These are phyloP conservation scores for Petrocephalus microphthalmus DNA, from an alignment of 2,113 vertebrate genomes.

Conservation along the genomic window DNA sequence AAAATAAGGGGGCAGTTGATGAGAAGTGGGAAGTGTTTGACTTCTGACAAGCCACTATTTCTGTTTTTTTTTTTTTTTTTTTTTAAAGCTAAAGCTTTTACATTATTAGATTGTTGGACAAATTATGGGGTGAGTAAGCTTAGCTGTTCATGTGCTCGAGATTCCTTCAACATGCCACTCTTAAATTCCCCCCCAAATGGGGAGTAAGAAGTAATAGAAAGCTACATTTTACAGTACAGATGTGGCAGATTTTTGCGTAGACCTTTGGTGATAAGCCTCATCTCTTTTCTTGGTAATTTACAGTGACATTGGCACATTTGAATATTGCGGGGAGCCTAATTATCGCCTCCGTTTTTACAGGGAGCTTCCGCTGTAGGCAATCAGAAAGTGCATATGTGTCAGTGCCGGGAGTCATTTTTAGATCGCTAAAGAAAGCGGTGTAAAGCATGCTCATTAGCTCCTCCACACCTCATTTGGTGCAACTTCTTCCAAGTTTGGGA, in stretches of 20 bases:
- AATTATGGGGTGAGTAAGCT: not conserved
- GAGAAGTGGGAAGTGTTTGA: not conserved
- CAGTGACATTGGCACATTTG: conserved; percentile 63
- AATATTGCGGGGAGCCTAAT: conserved; percentile 78
- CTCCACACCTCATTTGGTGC: conserved; percentile 26
- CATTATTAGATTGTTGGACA: not conserved
- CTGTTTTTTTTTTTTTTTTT: not conserved
- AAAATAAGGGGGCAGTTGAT: not conserved
- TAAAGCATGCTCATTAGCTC: conserved; percentile 39
- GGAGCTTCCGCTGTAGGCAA: conserved; percentile 63
- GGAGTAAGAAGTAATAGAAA: not conserved
- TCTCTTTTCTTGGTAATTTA: conserved; percentile 70
- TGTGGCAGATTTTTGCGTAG: not conserved
- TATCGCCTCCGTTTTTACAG: conserved; percentile 77
- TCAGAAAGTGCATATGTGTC: conserved; percentile 60
- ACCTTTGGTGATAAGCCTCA: conserved; percentile 31
- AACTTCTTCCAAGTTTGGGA: conserved; percentile 8
- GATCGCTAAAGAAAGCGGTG: conserved; percentile 37
- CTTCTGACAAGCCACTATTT: not conserved
- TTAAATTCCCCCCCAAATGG: not conserved
- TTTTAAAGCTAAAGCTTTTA: not conserved
- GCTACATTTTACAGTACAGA: not conserved
- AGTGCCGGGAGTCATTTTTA: conserved; percentile 34
- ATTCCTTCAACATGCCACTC: not conserved
- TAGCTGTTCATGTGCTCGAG: too few species aligned